These are phyloP conservation scores for Cephus runcator DNA, from an alignment of 2,888 invertebrate species.

Conservation along the genomic window DNA sequence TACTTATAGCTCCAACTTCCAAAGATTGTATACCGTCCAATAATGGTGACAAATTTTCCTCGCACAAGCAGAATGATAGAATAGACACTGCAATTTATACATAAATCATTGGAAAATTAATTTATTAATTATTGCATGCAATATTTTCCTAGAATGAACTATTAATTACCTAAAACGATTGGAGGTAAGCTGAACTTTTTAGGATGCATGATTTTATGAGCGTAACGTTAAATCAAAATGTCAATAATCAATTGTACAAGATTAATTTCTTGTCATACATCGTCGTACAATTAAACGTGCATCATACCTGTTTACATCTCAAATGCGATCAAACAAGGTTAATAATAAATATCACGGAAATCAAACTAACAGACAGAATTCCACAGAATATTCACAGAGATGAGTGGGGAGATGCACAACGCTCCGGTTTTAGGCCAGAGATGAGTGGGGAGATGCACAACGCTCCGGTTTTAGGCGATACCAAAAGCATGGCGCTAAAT, in stretches of 20 bases:
- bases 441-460: too few species aligned
- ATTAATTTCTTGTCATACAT: not conserved
- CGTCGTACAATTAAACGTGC: not conserved
- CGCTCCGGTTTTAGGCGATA: too few species aligned
- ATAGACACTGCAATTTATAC: not conserved
- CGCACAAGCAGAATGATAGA: not conserved
- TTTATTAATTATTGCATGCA: not conserved
- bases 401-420: too few species aligned
- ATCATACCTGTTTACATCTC: not conserved
- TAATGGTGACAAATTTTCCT: not conserved
- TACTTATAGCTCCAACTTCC: not conserved
- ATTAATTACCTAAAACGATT: not conserved
- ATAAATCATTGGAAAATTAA: not conserved
- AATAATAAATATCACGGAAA: not conserved
- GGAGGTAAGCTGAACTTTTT: not conserved
- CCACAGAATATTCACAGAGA: too few species aligned
- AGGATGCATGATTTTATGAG: not conserved
- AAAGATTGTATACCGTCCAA: not conserved
- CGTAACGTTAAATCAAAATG: not conserved
- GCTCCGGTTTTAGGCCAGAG: too few species aligned
- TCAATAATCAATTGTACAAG: not conserved
- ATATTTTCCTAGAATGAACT: not conserved
- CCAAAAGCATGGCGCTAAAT: too few species aligned
- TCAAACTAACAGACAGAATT: not conserved
- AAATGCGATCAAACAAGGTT: not conserved